phyloP scores from a whole-genome alignment of 2,113 vertebrate species.

The Datnioides undecimradiatus region DNA sequence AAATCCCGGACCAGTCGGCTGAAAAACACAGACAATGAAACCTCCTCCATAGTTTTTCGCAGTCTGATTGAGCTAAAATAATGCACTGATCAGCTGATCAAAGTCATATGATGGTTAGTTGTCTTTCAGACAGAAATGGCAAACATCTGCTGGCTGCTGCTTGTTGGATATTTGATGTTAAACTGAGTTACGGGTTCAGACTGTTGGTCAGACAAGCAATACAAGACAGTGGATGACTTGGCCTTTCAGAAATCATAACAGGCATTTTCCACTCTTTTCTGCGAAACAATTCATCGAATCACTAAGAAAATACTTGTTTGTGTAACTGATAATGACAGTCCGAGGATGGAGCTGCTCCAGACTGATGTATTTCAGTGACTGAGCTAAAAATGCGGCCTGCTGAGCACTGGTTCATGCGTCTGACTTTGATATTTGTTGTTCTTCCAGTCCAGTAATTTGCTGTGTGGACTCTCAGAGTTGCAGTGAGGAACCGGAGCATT shows the following conservation, averaged over 20 bases:
- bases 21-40: constrained; percentile 9
- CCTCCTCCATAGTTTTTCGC: not conserved
- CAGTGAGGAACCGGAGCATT: constrained; percentile 84
- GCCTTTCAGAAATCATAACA: not conserved
- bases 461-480: constrained; percentile 82
- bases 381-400: not conserved
- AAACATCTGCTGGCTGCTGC: not conserved
- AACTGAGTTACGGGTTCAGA: not conserved
- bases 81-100: not conserved
- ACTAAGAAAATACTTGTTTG: not conserved
- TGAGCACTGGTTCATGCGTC: not conserved
- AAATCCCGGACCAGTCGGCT: constrained; percentile 27
- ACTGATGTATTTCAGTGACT: not conserved
- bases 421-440: constrained; percentile 47
- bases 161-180: not conserved
- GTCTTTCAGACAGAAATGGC: not conserved
- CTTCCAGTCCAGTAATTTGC: constrained; percentile 69
- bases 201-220: not conserved
- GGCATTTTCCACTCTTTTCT: not conserved
- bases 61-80: not conserved
- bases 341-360: not conserved
- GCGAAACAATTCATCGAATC: not conserved
- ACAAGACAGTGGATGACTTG: not conserved
- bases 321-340: not conserved
- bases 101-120: not conserved